Evolutionary conservation across 2,797 vertebrate genomes (phyloP).

Genomic region (Takifugu ocellatus): DNA sequence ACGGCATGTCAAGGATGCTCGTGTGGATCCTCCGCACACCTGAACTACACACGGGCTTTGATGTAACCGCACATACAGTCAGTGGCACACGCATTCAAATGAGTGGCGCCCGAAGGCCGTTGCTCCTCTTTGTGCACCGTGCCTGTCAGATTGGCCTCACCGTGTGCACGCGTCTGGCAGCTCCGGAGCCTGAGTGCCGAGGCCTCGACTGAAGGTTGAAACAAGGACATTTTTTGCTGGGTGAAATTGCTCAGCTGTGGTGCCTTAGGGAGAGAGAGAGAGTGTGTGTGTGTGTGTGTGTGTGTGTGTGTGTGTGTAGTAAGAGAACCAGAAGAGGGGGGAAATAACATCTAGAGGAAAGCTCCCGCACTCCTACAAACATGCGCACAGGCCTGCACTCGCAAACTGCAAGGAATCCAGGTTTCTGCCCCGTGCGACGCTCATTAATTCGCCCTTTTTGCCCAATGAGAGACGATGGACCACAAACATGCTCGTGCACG

Average conservation of each 20-base stretch:
- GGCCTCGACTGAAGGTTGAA: conserved; percentile 57
- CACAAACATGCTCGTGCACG: no score
- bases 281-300: not conserved
- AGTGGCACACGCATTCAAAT: no score
- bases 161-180: conserved; percentile 12
- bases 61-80: no score
- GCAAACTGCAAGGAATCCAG: conserved; percentile 9
- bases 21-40: no score
- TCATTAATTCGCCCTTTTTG: conserved; percentile 24
- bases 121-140: conserved; percentile 18
- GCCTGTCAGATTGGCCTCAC: conserved; percentile 15
- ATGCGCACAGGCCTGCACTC: conserved; percentile 9
- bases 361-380: conserved; percentile 7
- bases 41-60: no score
- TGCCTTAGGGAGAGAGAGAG: conserved; percentile 2
- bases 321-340: not conserved
- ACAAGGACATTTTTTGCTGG: conserved; percentile 50
- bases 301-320: conserved; percentile 3
- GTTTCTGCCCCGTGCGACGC: conserved; percentile 45
- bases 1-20: no score
- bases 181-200: conserved; percentile 21
- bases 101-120: conserved; percentile 10
- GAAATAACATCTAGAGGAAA: conserved; percentile 22
- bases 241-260: conserved; percentile 44
- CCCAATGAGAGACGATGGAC: conserved; percentile 4